Base-by-base conservation (phyloP, 2,113 vertebrate species). In the Cryptomyrus ogoouensis region DNA sequence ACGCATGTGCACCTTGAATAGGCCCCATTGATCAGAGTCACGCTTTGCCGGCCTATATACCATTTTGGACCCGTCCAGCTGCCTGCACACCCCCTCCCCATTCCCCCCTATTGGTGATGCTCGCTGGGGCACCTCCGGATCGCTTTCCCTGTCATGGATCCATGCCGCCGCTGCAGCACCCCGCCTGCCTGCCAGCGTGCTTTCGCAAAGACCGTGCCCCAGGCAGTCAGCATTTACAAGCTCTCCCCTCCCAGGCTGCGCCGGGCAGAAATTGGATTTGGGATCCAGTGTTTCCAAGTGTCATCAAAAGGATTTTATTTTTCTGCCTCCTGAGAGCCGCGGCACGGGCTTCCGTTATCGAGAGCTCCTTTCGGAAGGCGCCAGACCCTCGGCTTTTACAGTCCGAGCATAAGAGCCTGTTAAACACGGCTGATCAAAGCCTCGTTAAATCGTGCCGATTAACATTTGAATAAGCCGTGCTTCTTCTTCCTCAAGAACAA, bases 351-450 rank as follows among this genome's bases (percentile, higher is more conserved):
- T 39, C 35, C 52, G 10, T 44, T 24, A 62, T 77, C 31, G 2
- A 39, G 56, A 62, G 42, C 50, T 39, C 24, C 35, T 85, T 89
- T 89, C n/a, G 58, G 35, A 49, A 84, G 89, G 21, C 50, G 12
- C 83, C 89, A 89, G 83, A 42, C 77, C 80, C 80, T 89, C 50
- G 2, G 12, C 42, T 89, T 58, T 89, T 62, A 89, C 77, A 84
- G 80, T 84, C 49, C 49, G 31, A 50, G 35, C 49, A 52, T 56
- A 85, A 89, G 89, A 84, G 89, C 89, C 89, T 62, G 89, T 89
- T 89, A 89, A 89, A 89, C 80, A 66, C 39, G 52, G 39, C 42
- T 62, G 80, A 89, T 89, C 89, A 89, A 89, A 89, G 89, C 80
- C 89, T 85, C 24, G 49, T 47, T 84, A 89, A 89, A 89, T 62